A percentile compares a stretch with the other conserved stretches of the same genome.
Evolutionary conservation across 2,797 vertebrate genomes (phyloP).

Genomic region (Cirrhinus mrigala): DNA sequence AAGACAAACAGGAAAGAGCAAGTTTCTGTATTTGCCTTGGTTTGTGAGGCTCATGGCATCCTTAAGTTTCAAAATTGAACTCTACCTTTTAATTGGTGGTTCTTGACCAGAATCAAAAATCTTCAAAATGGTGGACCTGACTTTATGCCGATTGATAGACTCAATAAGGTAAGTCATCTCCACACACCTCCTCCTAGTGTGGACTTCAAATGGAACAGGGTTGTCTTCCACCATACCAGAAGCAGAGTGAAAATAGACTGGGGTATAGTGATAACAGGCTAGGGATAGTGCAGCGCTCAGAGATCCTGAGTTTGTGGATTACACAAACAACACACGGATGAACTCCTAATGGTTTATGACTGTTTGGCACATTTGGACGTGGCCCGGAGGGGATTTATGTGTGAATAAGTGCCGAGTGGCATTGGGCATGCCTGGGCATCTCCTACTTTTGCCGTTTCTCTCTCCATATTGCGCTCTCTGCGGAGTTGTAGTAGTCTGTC

Average conservation of each 20-base stretch:
- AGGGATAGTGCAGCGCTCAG: slow-evolving; percentile 30
- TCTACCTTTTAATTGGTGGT: background rate
- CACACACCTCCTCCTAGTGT: slow-evolving; percentile 2
- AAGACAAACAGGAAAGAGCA: background rate
- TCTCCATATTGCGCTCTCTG: slow-evolving; percentile 53
- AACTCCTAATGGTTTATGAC: slow-evolving; percentile 48
- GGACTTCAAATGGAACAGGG: background rate
- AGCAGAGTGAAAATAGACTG: slow-evolving; percentile 15
- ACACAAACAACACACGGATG: slow-evolving; percentile 49
- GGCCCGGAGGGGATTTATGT: slow-evolving; percentile 22
- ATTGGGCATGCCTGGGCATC: slow-evolving; percentile 40
- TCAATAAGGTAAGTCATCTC: background rate
- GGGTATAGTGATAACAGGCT: slow-evolving; percentile 21
- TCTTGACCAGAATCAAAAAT: background rate
- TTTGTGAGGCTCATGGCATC: background rate
- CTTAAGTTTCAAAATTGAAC: background rate
- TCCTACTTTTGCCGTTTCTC: slow-evolving; percentile 23
- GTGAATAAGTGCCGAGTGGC: slow-evolving; percentile 28
- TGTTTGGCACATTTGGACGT: slow-evolving; percentile 35
- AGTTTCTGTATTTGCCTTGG: background rate
- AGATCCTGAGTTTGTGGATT: slow-evolving; percentile 38
- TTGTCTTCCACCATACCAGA: background rate
- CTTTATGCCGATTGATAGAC: background rate
- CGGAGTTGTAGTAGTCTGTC: slow-evolving; percentile 45
- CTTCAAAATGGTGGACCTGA: background rate